Evolutionary conservation across 1,140 invertebrate species (phyloP).

Genomic region (Pseudoatta argentina): DNA sequence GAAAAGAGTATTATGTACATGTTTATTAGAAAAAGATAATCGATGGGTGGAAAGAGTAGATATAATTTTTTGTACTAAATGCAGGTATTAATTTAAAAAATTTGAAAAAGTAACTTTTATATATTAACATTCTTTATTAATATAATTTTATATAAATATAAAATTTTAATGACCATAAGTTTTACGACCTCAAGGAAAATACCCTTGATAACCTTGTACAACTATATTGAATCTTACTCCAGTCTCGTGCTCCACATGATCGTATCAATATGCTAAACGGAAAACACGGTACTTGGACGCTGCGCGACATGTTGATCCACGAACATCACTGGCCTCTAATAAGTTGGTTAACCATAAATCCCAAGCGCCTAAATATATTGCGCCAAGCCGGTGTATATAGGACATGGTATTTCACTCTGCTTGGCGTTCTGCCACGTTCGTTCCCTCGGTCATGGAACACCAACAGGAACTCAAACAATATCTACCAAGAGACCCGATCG

Average conservation of each 20-base stretch:
- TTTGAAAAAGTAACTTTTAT: no score
- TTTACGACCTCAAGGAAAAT: no score
- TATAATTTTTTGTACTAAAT: no score
- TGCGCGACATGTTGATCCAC: constrained; percentile 31
- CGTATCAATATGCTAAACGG: not conserved
- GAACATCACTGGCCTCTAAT: constrained; percentile 43
- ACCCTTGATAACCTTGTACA: no score
- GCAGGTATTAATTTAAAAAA: no score
- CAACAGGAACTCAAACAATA: constrained; percentile 73
- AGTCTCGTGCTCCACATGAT: not conserved
- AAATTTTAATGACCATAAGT: no score
- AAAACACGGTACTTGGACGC: constrained; percentile 2
- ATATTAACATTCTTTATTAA: no score
- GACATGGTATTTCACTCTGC: constrained; percentile 70
- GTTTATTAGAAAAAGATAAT: no score
- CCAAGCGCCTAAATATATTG: constrained; percentile 60
- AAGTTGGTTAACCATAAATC: constrained; percentile 67
- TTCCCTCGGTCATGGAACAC: constrained; percentile 46
- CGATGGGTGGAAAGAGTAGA: no score
- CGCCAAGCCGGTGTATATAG: constrained; percentile 62
- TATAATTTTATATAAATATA: no score
- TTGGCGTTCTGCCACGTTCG: constrained; percentile 70
- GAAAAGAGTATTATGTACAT: no score
- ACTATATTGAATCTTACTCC: not conserved
- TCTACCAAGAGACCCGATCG: constrained; percentile 37